Conservation (phyloP, 1,140 invertebrate genomes). For the Aphaenogaster rudis region DNA sequence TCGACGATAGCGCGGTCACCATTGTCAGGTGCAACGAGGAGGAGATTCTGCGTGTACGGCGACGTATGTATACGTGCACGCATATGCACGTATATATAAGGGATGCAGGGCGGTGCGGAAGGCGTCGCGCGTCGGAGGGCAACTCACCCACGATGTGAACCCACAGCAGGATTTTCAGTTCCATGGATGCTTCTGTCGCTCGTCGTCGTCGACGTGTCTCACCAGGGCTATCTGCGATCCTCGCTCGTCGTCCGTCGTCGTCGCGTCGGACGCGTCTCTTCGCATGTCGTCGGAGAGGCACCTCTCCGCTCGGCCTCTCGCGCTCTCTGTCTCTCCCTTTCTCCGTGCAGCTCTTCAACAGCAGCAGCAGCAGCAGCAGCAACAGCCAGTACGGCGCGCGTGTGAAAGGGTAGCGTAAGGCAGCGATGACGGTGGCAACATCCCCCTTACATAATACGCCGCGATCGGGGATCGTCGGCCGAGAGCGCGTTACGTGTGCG, state of each 20-base stretch:
- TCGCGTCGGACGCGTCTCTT: constrained; percentile 66
- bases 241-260: constrained; percentile 49
- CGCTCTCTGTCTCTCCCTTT: background rate
- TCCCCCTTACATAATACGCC: constrained; percentile 69
- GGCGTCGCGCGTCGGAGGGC: background rate
- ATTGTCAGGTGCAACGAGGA: background rate
- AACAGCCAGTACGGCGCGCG: constrained; percentile 6
- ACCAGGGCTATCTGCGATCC: constrained; percentile 29
- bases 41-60: constrained; percentile 31
- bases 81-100: too few species aligned
- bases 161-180: constrained; percentile 82
- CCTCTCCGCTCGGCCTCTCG: constrained; percentile 21
- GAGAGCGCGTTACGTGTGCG: background rate
- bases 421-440: background rate
- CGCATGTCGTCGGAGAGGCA: constrained; percentile 68
- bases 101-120: background rate
- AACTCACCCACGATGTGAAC: constrained; percentile 83
- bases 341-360: constrained; percentile 43
- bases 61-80: background rate
- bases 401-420: background rate
- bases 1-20: background rate
- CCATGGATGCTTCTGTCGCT: constrained; percentile 77
- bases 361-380: constrained; percentile 17
- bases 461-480: background rate
- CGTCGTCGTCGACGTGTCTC: constrained; percentile 27